A percentile compares a stretch with the other conserved stretches of the same genome.
Evolutionary conservation across 2,888 invertebrate species (phyloP).

Genomic region (Cosmopolites sordidus): DNA sequence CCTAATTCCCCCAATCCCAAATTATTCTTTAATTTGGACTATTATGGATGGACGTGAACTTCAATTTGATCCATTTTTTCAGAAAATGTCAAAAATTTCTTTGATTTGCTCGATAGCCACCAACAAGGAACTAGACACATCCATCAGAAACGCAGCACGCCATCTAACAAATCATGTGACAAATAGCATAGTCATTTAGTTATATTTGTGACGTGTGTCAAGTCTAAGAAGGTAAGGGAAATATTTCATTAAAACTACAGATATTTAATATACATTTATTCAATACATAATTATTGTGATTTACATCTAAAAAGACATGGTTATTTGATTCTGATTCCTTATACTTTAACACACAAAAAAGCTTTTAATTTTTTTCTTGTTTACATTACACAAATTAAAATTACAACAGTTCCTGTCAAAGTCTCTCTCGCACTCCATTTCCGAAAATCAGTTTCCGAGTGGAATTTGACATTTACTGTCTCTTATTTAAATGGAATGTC

Average conservation of each 20-base stretch:
- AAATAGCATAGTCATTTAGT: no score
- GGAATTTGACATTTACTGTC: slow-evolving; percentile 15
- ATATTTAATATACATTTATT: slow-evolving; percentile 46
- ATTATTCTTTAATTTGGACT: no score
- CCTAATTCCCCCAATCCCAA: no score
- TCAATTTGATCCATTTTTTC: no score
- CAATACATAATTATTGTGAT: slow-evolving; percentile 50
- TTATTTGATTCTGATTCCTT: slow-evolving; percentile 45
- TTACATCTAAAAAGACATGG: slow-evolving; percentile 48
- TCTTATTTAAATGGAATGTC: slow-evolving; percentile 23
- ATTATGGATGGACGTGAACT: no score
- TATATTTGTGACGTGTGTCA: no score
- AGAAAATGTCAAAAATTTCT: no score
- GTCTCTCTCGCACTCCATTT: slow-evolving; percentile 2
- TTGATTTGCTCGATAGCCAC: no score
- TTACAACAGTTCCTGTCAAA: slow-evolving; percentile 32
- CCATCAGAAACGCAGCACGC: no score
- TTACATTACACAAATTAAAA: slow-evolving; percentile 35
- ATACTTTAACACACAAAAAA: slow-evolving; percentile 47
- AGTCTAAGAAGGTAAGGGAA: no score
- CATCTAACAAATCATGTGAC: no score
- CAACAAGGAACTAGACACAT: no score
- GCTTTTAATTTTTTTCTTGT: slow-evolving; percentile 37
- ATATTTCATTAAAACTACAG: slow-evolving; percentile 4
- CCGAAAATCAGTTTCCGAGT: not conserved